Conservation (phyloP, 1,140 invertebrate genomes). For the Meloidogyne hapla region DNA sequence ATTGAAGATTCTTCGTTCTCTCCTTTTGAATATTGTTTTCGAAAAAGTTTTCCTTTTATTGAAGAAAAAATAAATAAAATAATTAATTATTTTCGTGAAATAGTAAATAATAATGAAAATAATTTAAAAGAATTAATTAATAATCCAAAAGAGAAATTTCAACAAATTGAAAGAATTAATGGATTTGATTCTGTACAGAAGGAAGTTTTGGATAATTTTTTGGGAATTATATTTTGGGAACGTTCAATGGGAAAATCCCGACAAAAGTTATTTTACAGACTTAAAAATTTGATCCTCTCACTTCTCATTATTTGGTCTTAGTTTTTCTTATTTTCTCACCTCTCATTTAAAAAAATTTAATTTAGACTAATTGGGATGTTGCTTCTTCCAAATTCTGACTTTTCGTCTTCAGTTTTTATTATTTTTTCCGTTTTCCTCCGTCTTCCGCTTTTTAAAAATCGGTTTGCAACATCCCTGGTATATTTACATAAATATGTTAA, state of each 20-base stretch:
- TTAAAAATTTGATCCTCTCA: no score
- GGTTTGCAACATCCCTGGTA: no score
- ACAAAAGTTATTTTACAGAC: no score
- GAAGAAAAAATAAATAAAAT: not conserved
- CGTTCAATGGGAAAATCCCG: not conserved
- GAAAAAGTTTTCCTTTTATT: not conserved
- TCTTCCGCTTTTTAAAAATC: no score
- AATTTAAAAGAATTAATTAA: conserved; percentile 3
- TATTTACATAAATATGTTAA: no score
- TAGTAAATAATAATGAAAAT: not conserved
- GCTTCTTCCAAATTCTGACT: no score
- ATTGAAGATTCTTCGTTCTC: not conserved
- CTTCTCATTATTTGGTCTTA: no score
- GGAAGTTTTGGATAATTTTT: not conserved
- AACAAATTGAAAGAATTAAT: not conserved
- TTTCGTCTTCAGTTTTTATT: no score
- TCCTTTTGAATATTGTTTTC: not conserved
- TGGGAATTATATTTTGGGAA: not conserved
- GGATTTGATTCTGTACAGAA: not conserved
- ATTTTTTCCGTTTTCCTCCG: no score
- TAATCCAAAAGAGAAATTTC: not conserved
- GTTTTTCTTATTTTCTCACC: no score
- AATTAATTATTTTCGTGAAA: not conserved
- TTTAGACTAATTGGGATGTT: no score
- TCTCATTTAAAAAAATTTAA: no score